phyloP scores from a whole-genome alignment of 2,888 invertebrate species.

The Volucella zonaria region DNA sequence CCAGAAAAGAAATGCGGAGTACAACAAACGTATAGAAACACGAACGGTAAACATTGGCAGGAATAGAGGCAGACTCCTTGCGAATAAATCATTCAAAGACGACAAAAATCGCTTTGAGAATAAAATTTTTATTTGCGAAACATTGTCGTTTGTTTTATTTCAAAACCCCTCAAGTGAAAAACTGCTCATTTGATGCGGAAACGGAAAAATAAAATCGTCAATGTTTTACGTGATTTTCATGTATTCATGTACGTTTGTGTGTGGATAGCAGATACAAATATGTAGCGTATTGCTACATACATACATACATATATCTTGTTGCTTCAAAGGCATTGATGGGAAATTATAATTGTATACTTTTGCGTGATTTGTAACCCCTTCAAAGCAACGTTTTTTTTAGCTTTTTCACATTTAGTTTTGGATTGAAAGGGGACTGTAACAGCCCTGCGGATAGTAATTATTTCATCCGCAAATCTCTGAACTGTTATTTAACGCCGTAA shows the following conservation, averaged over 20 bases:
- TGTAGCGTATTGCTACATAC: not conserved
- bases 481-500: no score
- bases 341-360: no score
- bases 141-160: slow-evolving; percentile 7
- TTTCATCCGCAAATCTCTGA: no score
- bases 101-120: slow-evolving; percentile 32
- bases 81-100: slow-evolving; percentile 26
- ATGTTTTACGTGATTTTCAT: slow-evolving; percentile 27
- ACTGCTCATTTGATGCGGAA: slow-evolving; percentile 21
- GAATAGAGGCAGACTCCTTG: not conserved
- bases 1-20: not conserved
- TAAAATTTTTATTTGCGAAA: slow-evolving; percentile 36
- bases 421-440: no score
- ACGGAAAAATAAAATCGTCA: slow-evolving; percentile 24
- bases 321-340: no score
- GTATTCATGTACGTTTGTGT: not conserved
- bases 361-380: no score
- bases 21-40: slow-evolving; percentile 1
- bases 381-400: no score
- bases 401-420: no score
- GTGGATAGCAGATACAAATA: not conserved
- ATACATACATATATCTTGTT: no score
- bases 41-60: no score
- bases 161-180: slow-evolving; percentile 9
- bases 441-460: no score